phyloP scores from a whole-genome alignment of 2,797 vertebrate species.

The Amphiprion clarkii region DNA sequence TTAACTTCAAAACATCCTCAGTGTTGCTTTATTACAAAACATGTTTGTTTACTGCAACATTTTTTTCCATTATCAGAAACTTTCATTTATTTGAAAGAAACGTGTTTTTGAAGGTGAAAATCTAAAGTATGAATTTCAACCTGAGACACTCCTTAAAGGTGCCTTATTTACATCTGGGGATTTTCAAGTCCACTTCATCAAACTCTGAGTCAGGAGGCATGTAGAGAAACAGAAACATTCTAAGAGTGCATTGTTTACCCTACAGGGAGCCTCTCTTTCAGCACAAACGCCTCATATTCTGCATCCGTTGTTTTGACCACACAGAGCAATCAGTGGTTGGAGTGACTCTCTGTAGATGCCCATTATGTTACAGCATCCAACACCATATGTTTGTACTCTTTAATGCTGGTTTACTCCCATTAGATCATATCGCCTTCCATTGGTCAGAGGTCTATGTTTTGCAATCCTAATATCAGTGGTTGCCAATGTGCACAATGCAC shows the following conservation, averaged over 20 bases:
- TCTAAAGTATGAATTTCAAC: not conserved
- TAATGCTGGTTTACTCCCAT: slow-evolving; percentile 8
- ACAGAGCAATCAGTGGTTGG: slow-evolving; percentile 9
- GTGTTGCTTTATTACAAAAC: not conserved
- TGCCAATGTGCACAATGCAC: not conserved
- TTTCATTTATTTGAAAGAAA: not conserved
- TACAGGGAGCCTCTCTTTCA: not conserved
- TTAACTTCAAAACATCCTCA: not conserved
- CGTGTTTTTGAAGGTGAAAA: slow-evolving; percentile 8
- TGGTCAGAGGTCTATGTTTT: not conserved
- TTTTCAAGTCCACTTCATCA: not conserved
- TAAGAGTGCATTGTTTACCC: not conserved
- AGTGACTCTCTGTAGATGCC: not conserved
- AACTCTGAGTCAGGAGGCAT: not conserved
- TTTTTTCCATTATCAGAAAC: not conserved
- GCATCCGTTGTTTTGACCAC: not conserved
- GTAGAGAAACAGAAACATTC: not conserved
- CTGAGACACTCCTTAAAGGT: not conserved
- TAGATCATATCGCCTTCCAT: not conserved
- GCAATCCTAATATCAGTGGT: not conserved
- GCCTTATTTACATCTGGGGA: slow-evolving; percentile 3
- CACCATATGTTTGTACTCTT: slow-evolving; percentile 5
- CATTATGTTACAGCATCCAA: slow-evolving; percentile 2
- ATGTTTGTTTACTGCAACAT: too few species aligned
- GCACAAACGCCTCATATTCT: not conserved